These are phyloP conservation scores for Karalla daura DNA, from an alignment of 2,797 vertebrate genomes.

Conservation along the genomic window DNA sequence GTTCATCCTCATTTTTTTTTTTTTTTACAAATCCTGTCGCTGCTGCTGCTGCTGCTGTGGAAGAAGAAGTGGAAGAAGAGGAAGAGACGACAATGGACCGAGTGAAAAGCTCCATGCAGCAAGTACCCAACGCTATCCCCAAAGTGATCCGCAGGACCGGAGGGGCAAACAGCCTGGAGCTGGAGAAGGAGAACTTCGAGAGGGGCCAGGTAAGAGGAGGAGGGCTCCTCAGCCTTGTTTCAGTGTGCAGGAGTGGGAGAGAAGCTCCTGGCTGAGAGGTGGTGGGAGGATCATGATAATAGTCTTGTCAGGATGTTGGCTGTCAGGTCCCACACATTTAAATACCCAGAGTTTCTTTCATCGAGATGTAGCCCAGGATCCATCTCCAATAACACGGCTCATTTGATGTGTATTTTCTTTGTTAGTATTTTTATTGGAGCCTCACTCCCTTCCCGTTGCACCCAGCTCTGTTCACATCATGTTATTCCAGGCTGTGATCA, in stretches of 20 bases:
- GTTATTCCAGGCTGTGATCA: slow-evolving; percentile 30
- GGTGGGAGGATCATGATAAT: slow-evolving; percentile 36
- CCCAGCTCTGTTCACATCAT: not conserved
- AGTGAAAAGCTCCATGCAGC: slow-evolving; percentile 92
- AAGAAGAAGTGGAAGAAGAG: too few species aligned
- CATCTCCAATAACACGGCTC: too few species aligned
- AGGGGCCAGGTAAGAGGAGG: slow-evolving; percentile 86
- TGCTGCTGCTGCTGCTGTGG: slow-evolving; percentile 1
- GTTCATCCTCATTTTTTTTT: not conserved
- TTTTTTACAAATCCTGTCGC: not conserved
- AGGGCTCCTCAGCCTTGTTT: not conserved
- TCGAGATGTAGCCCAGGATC: not conserved
- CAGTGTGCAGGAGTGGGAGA: slow-evolving; percentile 3
- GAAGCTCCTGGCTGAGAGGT: slow-evolving; percentile 1
- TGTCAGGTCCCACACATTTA: slow-evolving; percentile 22
- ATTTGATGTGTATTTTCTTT: too few species aligned
- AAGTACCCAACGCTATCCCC: slow-evolving; percentile 91
- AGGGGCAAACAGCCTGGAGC: slow-evolving; percentile 87
- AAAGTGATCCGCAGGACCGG: slow-evolving; percentile 91
- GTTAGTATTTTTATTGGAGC: too few species aligned
- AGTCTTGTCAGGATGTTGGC: slow-evolving; percentile 37
- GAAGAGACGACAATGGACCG: slow-evolving; percentile 87
- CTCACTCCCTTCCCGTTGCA: not conserved
- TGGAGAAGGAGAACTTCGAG: slow-evolving; percentile 92
- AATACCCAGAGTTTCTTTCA: too few species aligned